Conservation (phyloP, 2,888 invertebrate species). For the Polietes domitor region DNA sequence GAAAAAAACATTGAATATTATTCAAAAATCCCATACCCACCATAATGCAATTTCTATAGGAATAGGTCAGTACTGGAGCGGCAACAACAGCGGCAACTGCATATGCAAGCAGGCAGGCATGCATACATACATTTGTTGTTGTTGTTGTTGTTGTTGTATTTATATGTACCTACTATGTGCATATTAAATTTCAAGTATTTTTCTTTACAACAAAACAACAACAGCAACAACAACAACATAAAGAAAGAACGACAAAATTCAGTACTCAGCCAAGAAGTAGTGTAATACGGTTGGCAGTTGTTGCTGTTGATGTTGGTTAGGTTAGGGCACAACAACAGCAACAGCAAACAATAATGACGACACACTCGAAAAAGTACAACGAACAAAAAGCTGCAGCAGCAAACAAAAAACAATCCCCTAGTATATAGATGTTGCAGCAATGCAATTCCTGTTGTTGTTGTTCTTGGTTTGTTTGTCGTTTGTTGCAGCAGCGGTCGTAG, state of each 20-base stretch:
- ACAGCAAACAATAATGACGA: slow-evolving; percentile 58
- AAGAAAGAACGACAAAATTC: too few relatives aligned
- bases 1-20: slow-evolving; percentile 16
- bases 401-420: slow-evolving; percentile 59
- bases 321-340: neutral
- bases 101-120: slow-evolving; percentile 36
- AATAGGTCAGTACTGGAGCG: slow-evolving; percentile 76
- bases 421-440: slow-evolving; percentile 35
- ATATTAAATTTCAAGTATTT: slow-evolving; percentile 73
- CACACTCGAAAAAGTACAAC: slow-evolving; percentile 52
- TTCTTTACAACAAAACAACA: slow-evolving; percentile 59
- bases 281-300: slow-evolving; percentile 43
- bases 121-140: too few relatives aligned
- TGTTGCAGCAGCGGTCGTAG: slow-evolving; percentile 3
- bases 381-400: neutral
- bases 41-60: slow-evolving; percentile 75
- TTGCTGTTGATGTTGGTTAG: neutral
- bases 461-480: slow-evolving; percentile 17
- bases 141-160: too few relatives aligned
- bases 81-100: slow-evolving; percentile 37
- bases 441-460: slow-evolving; percentile 30
- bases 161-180: slow-evolving; percentile 59
- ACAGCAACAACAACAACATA: slow-evolving; percentile 29
- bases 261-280: slow-evolving; percentile 35
- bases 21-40: slow-evolving; percentile 67